phyloP scores from a whole-genome alignment of 2,888 invertebrate genomes.

The Enoplolaimus lenunculus region DNA sequence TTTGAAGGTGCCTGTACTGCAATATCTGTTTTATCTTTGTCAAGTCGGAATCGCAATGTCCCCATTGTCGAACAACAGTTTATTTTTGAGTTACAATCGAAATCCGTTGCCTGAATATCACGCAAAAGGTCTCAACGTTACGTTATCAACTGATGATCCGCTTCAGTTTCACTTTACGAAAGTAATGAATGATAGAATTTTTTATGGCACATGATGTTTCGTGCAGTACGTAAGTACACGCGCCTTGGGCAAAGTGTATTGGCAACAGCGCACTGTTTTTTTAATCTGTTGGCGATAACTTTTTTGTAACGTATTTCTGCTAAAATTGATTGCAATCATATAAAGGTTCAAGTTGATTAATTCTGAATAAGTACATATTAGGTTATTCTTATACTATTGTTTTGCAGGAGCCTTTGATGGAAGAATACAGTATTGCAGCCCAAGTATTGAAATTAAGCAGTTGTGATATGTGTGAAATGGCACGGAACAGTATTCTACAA shows the following conservation, averaged over 20 bases:
- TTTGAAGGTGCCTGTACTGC: constrained; percentile 76
- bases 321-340: too few relatives aligned
- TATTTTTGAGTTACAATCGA: constrained; percentile 94
- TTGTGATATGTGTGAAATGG: constrained; percentile 97
- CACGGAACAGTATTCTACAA: constrained; percentile 86
- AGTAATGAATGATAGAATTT: too few relatives aligned
- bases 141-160: constrained; percentile 92
- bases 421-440: constrained; percentile 97
- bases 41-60: constrained; percentile 99
- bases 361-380: too few relatives aligned
- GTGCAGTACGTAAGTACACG: too few relatives aligned
- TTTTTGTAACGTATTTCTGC: too few relatives aligned
- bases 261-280: too few relatives aligned
- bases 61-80: constrained; percentile 89
- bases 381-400: too few relatives aligned
- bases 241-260: too few relatives aligned
- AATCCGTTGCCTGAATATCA: constrained; percentile 94
- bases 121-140: constrained; percentile 77
- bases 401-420: constrained; percentile 83
- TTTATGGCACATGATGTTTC: too few relatives aligned
- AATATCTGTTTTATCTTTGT: constrained; percentile 89
- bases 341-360: too few relatives aligned
- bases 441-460: constrained; percentile 98
- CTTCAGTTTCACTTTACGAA: constrained; percentile 98
- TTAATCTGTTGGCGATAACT: too few relatives aligned